Base-by-base conservation (phyloP, 92 coral and sea anemone genomes). In the Bergia sp. region DNA sequence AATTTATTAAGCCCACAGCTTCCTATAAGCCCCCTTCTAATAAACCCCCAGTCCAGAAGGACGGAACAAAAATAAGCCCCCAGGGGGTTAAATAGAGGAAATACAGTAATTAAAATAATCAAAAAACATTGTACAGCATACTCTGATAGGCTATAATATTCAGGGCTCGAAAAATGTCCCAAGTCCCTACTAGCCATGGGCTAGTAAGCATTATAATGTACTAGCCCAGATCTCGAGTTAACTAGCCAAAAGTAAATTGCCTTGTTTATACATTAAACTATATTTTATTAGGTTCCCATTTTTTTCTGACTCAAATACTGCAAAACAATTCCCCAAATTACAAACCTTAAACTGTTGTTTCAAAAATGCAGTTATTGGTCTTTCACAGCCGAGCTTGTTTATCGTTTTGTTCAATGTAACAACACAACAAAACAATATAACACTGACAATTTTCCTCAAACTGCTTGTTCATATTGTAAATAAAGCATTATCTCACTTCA, bases 311-410 rank as follows among this genome's bases (percentile, higher is more conserved):
- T 55, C 29, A 72, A 11, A 72, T 16, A 23, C 38, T n/a, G 38
- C 38, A 72, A 23, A 72, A 72, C 42, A 37, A 72, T 72, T 72
- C 75, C 21, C 42, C 10, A 29, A 29, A 37, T n/a, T n/a, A 21
- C 64, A 7, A 55, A 55, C 64, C 7, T 55, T 55, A 29, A 29
- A 29, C 29, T 29, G 29, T 29, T 29, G 29, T 29, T 29, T 29
- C 29, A 29, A 29, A 29, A 69, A 0, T 69, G 36, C 21, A 69
- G 20, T 69, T 16, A 41, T 72, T 37, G 38, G 37, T 37, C 77
- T 72, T 72, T 37, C 75, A 72, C 77, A 72, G 77, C 40, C 38
- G 77, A 72, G 77, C 77, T n/a, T 72, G 77, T 72, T 72, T 55
- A 55, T 55, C 64, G 15, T 55, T 55, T 55, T 55, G 64, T 55